Percentiles rank a stretch among this genome's conserved stretches.
These are phyloP conservation scores for Poeciliopsis gracilis DNA, from an alignment of 2,797 vertebrate species.

Conservation along the genomic window DNA sequence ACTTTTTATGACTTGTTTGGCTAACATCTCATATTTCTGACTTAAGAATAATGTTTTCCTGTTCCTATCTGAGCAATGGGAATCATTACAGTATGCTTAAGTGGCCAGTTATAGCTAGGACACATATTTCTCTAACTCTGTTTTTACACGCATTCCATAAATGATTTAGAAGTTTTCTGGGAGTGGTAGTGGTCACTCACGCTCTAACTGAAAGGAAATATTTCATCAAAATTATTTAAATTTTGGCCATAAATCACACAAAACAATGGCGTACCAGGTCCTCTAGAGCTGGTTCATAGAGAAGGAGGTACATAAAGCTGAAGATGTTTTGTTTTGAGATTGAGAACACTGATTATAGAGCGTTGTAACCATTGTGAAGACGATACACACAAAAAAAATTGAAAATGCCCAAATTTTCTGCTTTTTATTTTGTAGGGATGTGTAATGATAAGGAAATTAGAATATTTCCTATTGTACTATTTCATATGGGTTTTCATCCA, in stretches of 20 bases:
- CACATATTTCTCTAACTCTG: neutral
- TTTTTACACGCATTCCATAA: slow-evolving; percentile 5
- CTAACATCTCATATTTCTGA: neutral
- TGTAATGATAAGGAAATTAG: slow-evolving; percentile 39
- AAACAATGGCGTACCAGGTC: slow-evolving; percentile 53
- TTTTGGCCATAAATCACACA: slow-evolving; percentile 49
- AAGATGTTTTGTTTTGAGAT: slow-evolving; percentile 33
- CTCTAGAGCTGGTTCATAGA: slow-evolving; percentile 45
- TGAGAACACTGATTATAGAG: slow-evolving; percentile 51
- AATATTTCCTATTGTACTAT: slow-evolving; percentile 34
- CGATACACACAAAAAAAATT: slow-evolving; percentile 31
- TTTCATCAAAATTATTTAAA: slow-evolving; percentile 44
- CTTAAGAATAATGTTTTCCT: neutral
- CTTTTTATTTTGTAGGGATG: slow-evolving; percentile 33
- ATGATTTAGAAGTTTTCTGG: slow-evolving; percentile 15
- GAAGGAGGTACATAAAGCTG: slow-evolving; percentile 38
- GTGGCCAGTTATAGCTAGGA: neutral
- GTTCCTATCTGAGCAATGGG: neutral
- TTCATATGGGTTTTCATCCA: slow-evolving; percentile 27
- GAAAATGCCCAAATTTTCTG: slow-evolving; percentile 34
- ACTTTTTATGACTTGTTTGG: neutral
- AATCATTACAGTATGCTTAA: slow-evolving; percentile 1
- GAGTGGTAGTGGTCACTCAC: slow-evolving; percentile 29
- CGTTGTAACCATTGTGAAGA: slow-evolving; percentile 49
- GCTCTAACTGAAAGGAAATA: slow-evolving; percentile 47